These are phyloP conservation scores for Bufotes viridis DNA, from an alignment of 2,797 vertebrate genomes.

Conservation along the genomic window DNA sequence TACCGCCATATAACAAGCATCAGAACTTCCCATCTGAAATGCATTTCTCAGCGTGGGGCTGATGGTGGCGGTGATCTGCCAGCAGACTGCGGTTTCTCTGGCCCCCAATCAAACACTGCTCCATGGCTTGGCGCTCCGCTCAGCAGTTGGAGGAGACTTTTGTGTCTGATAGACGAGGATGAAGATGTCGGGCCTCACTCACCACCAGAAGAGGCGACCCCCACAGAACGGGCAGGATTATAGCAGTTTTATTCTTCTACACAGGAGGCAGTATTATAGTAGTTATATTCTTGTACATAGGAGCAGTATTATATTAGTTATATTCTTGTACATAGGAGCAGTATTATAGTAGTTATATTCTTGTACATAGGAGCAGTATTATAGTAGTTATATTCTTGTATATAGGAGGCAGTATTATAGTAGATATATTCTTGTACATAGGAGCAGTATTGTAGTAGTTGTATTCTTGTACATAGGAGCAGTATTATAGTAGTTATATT, in stretches of 20 bases:
- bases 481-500: conserved; percentile 15
- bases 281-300: conserved; percentile 8
- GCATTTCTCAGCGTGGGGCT: conserved; percentile 12
- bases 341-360: conserved; percentile 2
- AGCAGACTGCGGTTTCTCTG: conserved; percentile 70
- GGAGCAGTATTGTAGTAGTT: not conserved
- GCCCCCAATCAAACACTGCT: conserved; percentile 71
- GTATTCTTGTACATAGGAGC: not conserved
- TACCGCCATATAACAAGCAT: conserved; percentile 2
- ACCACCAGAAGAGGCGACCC: not conserved
- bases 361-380: not conserved
- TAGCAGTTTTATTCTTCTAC: not conserved
- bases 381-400: not conserved
- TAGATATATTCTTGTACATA: no score
- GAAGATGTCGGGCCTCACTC: conserved; percentile 14
- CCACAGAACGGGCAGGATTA: not conserved
- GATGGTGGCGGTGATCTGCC: conserved; percentile 71
- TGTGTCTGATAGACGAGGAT: conserved; percentile 62
- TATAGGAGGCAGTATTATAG: not conserved
- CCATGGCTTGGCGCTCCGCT: conserved; percentile 62
- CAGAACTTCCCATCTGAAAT: conserved; percentile 31
- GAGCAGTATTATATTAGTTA: not conserved
- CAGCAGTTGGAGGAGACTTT: conserved; percentile 66
- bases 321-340: not conserved
- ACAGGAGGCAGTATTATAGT: not conserved